A percentile compares a stretch with the other conserved stretches of the same genome.
phyloP scores from a whole-genome alignment of 1,140 invertebrate species.

The Steinernema khuongi region DNA sequence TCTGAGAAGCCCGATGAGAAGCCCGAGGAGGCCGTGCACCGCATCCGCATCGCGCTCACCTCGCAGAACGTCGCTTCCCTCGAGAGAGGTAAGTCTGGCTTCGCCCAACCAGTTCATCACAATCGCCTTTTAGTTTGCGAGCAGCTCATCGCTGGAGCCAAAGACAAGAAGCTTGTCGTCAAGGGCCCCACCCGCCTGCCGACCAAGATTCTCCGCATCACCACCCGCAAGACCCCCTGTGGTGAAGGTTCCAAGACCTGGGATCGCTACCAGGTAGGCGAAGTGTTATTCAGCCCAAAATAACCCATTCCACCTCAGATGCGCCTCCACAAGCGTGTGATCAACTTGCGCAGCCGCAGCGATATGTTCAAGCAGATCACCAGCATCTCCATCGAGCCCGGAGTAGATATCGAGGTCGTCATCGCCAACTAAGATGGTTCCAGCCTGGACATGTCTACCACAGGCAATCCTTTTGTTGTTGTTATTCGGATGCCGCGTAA shows the following conservation, averaged over 20 bases:
- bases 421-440: slow-evolving; percentile 65
- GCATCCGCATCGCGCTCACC: slow-evolving; percentile 90
- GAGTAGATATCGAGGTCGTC: slow-evolving; percentile 97
- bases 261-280: slow-evolving; percentile 68
- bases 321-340: slow-evolving; percentile 97
- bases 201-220: slow-evolving; percentile 88
- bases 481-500: slow-evolving; percentile 15
- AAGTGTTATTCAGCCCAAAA: not conserved
- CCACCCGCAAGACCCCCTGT: slow-evolving; percentile 97
- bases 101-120: not conserved
- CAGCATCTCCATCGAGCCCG: slow-evolving; percentile 95
- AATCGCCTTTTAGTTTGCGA: slow-evolving; percentile 72
- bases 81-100: slow-evolving; percentile 74
- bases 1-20: slow-evolving; percentile 44
- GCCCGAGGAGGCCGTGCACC: slow-evolving; percentile 43
- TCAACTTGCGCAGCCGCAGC: slow-evolving; percentile 79
- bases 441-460: not conserved
- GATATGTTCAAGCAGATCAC: slow-evolving; percentile 99
- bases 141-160: slow-evolving; percentile 87
- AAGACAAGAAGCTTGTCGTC: slow-evolving; percentile 89
- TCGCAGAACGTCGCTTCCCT: slow-evolving; percentile 91
- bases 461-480: slow-evolving; percentile 12
- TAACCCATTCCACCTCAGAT: slow-evolving; percentile 71
- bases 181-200: slow-evolving; percentile 95
- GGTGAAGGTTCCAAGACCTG: slow-evolving; percentile 99